Evolutionary conservation across 1,140 invertebrate species (phyloP), one percentile per base, ranked within the genome.

Genomic region (Aphis craccivora): DNA sequence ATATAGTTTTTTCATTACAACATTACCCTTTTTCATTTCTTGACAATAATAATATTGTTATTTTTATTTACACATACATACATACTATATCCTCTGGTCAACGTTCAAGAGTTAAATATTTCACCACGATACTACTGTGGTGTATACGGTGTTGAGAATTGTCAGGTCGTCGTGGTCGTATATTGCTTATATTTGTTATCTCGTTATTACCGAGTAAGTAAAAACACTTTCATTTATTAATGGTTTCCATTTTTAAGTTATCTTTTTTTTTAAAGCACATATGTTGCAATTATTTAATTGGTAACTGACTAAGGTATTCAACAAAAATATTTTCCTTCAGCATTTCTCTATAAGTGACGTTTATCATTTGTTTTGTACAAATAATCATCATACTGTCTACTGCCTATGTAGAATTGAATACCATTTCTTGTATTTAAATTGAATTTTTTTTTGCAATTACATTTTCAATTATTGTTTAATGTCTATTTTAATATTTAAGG

Each of bases 281-380:
- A 23, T 11, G 25, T 93, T 37, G 35, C 14, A 84, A 84, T 84
- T 93, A 84, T 53, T 84, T 93, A 60, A 93, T 93, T 93, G 91
- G 91, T 93, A 86, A 86, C 55, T 53, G 91, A 93, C 91, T 93
- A 23, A 40, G 55, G 45, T 81, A 81, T 91, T 84, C 35, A 81
- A 45, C 35, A 35, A 20, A 30, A 51, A 14, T 11, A 67, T n/a
- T 67, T 60, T n/a, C 11, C 11, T 30, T n/a, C 25, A 8, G 11
- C 14, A 67, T 67, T n/a, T n/a, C 3, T 67, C 20, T n/a, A 11
- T 51, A 14, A 51, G 18, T 51, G 48, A 51, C 18, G 1, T 51
- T 51, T 51, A 51, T 30, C 14, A 45, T 76, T 25, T 23, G 20
- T 11, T 20, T 90, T 3, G 6, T 30, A 5, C 25, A 84, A 84